Percentiles rank a stretch among this genome's conserved stretches.
Conservation (phyloP, 2,888 invertebrate genomes). For the Sericinus montela region DNA sequence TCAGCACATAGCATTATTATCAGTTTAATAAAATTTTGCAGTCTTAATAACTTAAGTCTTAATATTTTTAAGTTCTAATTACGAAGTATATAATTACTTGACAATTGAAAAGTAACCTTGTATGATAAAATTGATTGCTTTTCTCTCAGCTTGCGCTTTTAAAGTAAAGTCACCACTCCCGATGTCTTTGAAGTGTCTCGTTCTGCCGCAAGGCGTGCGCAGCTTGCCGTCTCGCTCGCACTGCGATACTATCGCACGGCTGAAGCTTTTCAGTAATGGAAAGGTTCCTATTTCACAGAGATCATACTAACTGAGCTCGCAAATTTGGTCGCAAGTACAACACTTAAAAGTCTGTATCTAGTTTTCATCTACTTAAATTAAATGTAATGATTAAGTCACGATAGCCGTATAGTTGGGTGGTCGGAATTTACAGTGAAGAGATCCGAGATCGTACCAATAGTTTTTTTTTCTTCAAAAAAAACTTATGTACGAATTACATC, state of each 20-base stretch:
- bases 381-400: too few species aligned
- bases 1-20: too few species aligned
- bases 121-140: slow-evolving; percentile 70
- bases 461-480: too few species aligned
- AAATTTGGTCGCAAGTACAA: not conserved
- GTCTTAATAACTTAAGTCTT: too few species aligned
- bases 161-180: slow-evolving; percentile 33
- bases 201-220: slow-evolving; percentile 49
- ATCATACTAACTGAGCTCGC: not conserved
- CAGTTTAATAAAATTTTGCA: too few species aligned
- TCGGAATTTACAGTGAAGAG: too few species aligned
- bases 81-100: not conserved
- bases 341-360: too few species aligned
- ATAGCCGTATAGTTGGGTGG: too few species aligned
- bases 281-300: slow-evolving; percentile 47
- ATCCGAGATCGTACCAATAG: too few species aligned
- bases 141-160: slow-evolving; percentile 55
- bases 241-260: slow-evolving; percentile 37
- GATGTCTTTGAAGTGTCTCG: slow-evolving; percentile 39
- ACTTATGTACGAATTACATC: too few species aligned
- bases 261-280: slow-evolving; percentile 58
- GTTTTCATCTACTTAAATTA: too few species aligned
- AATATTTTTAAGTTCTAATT: too few species aligned
- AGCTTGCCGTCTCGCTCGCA: slow-evolving; percentile 43
- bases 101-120: slow-evolving; percentile 50